Base-by-base conservation (phyloP, 2,797 vertebrate species). In the Hemitrygon akajei region DNA sequence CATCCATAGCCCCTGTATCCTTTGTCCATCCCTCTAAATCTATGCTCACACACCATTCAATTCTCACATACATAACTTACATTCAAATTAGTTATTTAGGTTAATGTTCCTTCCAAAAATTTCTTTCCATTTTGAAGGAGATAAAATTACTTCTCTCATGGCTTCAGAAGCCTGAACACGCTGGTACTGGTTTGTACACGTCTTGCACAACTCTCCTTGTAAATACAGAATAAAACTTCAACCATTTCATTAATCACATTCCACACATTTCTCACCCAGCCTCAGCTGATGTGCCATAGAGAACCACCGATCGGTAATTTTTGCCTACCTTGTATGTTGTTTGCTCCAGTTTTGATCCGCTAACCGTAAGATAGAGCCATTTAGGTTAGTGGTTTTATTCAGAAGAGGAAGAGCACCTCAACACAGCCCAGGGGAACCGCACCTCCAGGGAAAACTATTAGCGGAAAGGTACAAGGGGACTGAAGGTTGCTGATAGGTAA, bases 181-280 rank as follows among this genome's bases (percentile, higher is more conserved):
- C 22, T 30, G 40, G 40, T 92, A 75, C 91, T 92, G 47, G 91
- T 93, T 93, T 10, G 40, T 76, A 93, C 91, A 93, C 16, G 91
- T 93, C 73, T 76, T 71, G 7, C 40, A 56, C 71, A 76, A 18
- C 25, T 92, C 40, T 30, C 91, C 37, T 93, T 40, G 27, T 71
- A 58, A 71, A 75, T 47, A 76, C 91, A 75, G 71, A 93, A 76
- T 73, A 56, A 76, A 56, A 93, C 11, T 40, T 93, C 27, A 73
- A 34, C 34, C 18, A 69, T n/a, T 89, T 89, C 86, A 69, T 69
- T 7, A 69, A 93, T 25, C 11, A 27, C 71, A 93, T 93, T 93
- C 91, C 91, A n/a, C 37, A 73, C 91, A 93, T 93, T 93, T 93
- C 76, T 75, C 40, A 0, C 37, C 18, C 37, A 69, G 37, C 56